A percentile compares a stretch with the other conserved stretches of the same genome.
These are phyloP conservation scores for Nomada fucata DNA, from an alignment of 2,888 invertebrate species.

Conservation along the genomic window DNA sequence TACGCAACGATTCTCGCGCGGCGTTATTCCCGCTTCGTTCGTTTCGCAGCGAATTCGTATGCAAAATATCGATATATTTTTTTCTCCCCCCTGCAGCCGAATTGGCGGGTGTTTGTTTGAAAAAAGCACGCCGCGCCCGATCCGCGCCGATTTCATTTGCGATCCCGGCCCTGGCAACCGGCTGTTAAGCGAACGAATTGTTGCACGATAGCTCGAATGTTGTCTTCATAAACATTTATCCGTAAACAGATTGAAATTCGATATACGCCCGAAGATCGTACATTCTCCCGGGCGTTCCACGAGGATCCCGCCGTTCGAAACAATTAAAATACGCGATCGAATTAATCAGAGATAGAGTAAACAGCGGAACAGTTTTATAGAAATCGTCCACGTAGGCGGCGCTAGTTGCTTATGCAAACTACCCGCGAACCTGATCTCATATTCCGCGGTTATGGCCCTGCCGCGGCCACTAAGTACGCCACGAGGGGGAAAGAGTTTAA, in stretches of 20 bases:
- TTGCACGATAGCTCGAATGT: background rate
- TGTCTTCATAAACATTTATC: slow-evolving; percentile 21
- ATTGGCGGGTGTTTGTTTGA: background rate
- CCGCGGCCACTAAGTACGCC: slow-evolving; percentile 52
- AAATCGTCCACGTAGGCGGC: slow-evolving; percentile 29
- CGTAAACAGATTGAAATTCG: slow-evolving; percentile 12
- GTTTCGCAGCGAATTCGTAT: slow-evolving; percentile 7
- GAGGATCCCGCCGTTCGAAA: background rate
- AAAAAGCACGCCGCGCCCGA: background rate
- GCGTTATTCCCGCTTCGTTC: slow-evolving; percentile 31
- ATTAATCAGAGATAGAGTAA: background rate
- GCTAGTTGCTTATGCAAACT: slow-evolving; percentile 58
- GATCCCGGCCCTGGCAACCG: background rate
- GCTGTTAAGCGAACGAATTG: background rate
- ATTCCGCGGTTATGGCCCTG: slow-evolving; percentile 54
- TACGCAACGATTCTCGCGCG: slow-evolving; percentile 35
- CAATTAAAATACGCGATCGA: background rate
- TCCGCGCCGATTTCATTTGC: background rate
- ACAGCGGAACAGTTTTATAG: background rate
- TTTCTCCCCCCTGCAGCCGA: background rate
- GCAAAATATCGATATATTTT: slow-evolving; percentile 23
- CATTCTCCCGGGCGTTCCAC: background rate
- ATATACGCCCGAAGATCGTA: background rate
- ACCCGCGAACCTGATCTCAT: slow-evolving; percentile 59
- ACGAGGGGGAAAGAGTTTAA: slow-evolving; percentile 56